A percentile compares a stretch with the other conserved stretches of the same genome.
These are phyloP conservation scores for Blennius ocellaris DNA, from an alignment of 2,113 vertebrate genomes.

Conservation along the genomic window DNA sequence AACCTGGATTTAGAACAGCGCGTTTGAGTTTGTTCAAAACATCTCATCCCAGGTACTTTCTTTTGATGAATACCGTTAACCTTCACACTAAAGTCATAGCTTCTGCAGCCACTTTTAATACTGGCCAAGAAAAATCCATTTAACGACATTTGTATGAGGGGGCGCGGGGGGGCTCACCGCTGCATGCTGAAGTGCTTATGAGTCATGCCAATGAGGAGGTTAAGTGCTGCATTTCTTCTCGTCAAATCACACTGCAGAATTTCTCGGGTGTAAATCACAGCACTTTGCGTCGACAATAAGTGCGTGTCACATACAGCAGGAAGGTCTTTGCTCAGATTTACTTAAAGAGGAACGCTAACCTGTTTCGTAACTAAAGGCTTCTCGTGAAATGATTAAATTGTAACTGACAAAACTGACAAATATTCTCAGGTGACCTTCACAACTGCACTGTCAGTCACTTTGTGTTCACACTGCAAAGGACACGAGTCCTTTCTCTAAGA, in stretches of 20 bases:
- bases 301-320: background rate
- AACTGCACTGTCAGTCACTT: slow-evolving; percentile 20
- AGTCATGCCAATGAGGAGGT: background rate
- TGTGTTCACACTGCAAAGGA: background rate
- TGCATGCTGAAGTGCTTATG: background rate
- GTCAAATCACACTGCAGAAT: background rate
- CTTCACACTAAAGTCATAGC: background rate
- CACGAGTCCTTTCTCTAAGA: background rate
- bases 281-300: background rate
- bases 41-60: background rate
- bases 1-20: background rate
- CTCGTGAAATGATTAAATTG: background rate
- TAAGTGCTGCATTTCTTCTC: background rate
- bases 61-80: background rate
- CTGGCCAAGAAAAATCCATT: slow-evolving; percentile 10
- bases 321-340: background rate
- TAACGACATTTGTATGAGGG: slow-evolving; percentile 1
- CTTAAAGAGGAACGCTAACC: background rate
- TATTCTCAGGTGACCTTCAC: slow-evolving; percentile 6
- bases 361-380: background rate
- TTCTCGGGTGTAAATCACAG: background rate
- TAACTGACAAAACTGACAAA: background rate
- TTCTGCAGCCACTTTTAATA: slow-evolving; percentile 1
- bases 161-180: background rate
- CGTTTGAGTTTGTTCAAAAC: background rate